These are phyloP conservation scores for Diadegma fenestrale DNA, from an alignment of 2,888 invertebrate species.

Conservation along the genomic window DNA sequence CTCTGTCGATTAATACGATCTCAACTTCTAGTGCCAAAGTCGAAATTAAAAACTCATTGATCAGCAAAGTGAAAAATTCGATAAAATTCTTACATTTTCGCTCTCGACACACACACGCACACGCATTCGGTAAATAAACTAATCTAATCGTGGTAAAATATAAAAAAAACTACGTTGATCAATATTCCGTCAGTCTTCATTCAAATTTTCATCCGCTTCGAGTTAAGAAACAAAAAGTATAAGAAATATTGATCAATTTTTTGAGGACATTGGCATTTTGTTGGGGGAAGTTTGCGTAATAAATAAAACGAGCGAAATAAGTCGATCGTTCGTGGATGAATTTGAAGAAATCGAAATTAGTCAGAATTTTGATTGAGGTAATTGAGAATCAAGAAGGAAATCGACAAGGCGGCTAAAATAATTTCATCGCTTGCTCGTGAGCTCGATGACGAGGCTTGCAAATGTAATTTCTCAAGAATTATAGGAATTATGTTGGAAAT, in stretches of 20 bases:
- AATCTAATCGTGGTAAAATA: background rate
- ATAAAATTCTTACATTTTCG: background rate
- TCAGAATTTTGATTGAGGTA: background rate
- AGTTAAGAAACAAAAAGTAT: conserved; percentile 2
- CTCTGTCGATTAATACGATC: background rate
- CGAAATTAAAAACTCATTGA: background rate
- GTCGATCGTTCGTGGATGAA: background rate
- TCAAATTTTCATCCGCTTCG: conserved; percentile 13
- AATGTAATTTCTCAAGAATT: conserved; percentile 70
- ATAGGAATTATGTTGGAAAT: conserved; percentile 72
- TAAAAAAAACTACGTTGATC: conserved; percentile 25
- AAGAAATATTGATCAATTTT: background rate
- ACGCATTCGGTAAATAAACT: background rate
- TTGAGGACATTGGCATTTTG: background rate
- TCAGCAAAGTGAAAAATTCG: conserved; percentile 1
- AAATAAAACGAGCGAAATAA: too few species aligned
- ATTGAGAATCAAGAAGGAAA: background rate
- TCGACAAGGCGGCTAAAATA: too few species aligned
- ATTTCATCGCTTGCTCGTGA: background rate
- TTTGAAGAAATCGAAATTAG: background rate
- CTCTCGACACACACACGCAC: background rate
- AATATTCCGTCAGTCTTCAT: conserved; percentile 61
- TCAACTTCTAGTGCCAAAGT: background rate
- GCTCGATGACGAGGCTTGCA: conserved; percentile 62
- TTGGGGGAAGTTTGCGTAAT: background rate